phyloP scores from a whole-genome alignment of 2,888 invertebrate genomes.

The Thereva nobilitata region DNA sequence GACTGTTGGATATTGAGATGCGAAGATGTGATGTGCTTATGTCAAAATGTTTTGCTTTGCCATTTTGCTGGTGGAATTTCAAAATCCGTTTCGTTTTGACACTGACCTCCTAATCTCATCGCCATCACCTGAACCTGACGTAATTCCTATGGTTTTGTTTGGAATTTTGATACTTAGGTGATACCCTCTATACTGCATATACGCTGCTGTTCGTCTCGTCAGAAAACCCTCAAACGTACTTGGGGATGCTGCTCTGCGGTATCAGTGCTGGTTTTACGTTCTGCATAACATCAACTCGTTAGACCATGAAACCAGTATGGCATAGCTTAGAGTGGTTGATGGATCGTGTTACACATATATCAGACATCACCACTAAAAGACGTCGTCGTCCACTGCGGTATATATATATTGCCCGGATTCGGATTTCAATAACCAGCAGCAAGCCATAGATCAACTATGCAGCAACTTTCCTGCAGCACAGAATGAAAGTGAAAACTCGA shows the following conservation, averaged over 20 bases:
- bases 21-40: too few relatives aligned
- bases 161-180: slow-evolving; percentile 11
- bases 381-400: too few relatives aligned
- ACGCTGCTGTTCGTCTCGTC: neutral
- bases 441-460: too few relatives aligned
- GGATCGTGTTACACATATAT: too few relatives aligned
- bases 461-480: too few relatives aligned
- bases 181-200: too few relatives aligned
- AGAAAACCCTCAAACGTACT: slow-evolving; percentile 8
- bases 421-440: too few relatives aligned
- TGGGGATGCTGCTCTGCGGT: neutral
- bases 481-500: too few relatives aligned
- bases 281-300: slow-evolving; percentile 13
- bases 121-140: neutral
- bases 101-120: slow-evolving; percentile 28
- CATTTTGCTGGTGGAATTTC: slow-evolving; percentile 14
- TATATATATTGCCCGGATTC: too few relatives aligned
- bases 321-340: too few relatives aligned
- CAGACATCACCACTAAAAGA: too few relatives aligned
- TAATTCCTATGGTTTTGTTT: slow-evolving; percentile 9
- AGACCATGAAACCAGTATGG: slow-evolving; percentile 5
- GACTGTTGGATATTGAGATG: too few relatives aligned
- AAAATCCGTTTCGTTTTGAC: slow-evolving; percentile 19
- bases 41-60: neutral
- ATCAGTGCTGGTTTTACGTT: neutral